These are phyloP conservation scores for Condylura cristata DNA, from an alignment of 2,113 vertebrate species.

Conservation along the genomic window DNA sequence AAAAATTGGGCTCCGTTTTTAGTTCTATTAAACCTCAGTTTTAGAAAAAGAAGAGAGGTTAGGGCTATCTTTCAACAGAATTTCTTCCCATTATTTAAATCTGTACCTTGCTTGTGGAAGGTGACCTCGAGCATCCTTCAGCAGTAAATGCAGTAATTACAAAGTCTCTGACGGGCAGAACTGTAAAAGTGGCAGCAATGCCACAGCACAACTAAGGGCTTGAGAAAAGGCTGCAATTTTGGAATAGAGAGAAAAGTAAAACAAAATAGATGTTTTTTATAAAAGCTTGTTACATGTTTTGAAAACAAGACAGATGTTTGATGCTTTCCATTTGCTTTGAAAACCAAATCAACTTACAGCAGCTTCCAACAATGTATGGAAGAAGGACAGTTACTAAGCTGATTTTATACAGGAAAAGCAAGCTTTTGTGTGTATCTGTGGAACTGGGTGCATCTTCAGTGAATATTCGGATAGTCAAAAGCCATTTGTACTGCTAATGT, in stretches of 20 bases:
- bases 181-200: background rate
- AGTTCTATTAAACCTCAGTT: constrained; percentile 13
- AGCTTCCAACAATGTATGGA: background rate
- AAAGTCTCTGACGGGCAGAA: background rate
- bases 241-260: background rate
- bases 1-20: background rate
- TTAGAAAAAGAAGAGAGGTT: background rate
- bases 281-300: background rate
- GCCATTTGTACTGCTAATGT: background rate
- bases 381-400: background rate
- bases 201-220: background rate
- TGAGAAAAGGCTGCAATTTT: background rate
- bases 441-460: background rate
- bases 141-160: background rate
- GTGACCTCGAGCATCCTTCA: background rate
- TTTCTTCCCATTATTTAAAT: background rate
- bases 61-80: background rate
- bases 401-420: background rate
- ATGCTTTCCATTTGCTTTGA: background rate
- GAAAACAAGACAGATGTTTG: background rate
- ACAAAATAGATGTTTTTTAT: background rate
- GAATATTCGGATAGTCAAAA: background rate
- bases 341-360: background rate
- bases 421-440: background rate
- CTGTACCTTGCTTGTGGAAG: background rate